phyloP scores from a whole-genome alignment of 2,797 vertebrate species.

The Microhierax caerulescens region DNA sequence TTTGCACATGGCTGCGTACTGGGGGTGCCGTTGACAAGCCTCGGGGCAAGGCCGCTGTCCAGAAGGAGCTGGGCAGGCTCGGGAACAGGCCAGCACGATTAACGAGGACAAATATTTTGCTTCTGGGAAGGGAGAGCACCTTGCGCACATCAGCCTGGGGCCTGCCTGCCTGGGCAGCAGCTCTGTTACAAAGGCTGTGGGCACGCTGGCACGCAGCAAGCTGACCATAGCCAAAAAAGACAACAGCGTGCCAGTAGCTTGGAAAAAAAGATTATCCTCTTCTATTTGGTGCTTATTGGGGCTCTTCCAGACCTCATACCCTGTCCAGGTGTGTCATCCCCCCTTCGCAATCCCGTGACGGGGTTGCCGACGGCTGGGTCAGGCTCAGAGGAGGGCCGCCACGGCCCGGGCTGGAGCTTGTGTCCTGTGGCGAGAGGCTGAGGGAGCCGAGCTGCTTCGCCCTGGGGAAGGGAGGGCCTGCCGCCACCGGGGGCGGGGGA shows the following conservation, averaged over 20 bases:
- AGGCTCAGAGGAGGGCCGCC: neutral
- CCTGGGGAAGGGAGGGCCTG: neutral
- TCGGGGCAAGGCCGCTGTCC: neutral
- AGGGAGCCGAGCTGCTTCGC: neutral
- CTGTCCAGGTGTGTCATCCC: neutral
- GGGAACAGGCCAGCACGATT: neutral
- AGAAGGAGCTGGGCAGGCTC: neutral
- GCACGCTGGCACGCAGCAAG: neutral
- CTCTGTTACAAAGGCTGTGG: neutral
- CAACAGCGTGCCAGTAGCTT: neutral
- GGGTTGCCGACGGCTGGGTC: neutral
- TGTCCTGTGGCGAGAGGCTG: neutral
- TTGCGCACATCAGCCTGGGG: neutral
- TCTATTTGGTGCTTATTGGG: neutral
- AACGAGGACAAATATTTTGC: neutral
- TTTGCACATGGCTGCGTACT: neutral
- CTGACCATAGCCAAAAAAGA: neutral
- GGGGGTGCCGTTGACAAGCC: neutral
- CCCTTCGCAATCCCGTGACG: neutral
- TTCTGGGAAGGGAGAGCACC: neutral
- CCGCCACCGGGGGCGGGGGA: neutral
- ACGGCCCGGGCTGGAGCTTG: rapidly evolving
- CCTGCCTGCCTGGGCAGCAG: neutral
- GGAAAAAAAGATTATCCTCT: neutral
- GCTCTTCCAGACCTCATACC: neutral